A percentile compares a stretch with the other conserved stretches of the same genome.
Conservation (phyloP, 2,113 vertebrate genomes). For the Shinisaurus crocodilurus region DNA sequence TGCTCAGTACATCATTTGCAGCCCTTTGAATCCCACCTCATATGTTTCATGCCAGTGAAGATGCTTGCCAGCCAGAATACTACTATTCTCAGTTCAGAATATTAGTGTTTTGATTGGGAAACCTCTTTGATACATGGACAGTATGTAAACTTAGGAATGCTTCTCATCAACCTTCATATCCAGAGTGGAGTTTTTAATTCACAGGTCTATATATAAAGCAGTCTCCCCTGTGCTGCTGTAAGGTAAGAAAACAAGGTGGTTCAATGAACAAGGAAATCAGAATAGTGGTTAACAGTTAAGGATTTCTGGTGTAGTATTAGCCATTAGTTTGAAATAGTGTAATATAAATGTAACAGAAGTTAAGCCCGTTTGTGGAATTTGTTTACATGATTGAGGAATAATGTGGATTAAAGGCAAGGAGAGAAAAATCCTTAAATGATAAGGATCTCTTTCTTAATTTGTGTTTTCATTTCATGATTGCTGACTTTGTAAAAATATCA, state of each 20-base stretch:
- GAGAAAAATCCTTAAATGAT: background rate
- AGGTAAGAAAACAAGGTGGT: background rate
- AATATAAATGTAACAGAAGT: background rate
- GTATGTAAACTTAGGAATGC: background rate
- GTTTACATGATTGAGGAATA: background rate
- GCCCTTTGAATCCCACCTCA: too few relatives aligned
- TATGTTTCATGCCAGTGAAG: background rate
- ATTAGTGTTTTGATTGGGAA: background rate
- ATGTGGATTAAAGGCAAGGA: background rate
- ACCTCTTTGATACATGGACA: background rate
- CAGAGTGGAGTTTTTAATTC: background rate
- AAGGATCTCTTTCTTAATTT: background rate
- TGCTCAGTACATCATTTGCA: background rate
- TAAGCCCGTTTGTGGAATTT: background rate
- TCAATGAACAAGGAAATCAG: background rate
- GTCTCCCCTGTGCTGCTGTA: background rate
- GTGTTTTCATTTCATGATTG: background rate
- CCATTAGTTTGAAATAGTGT: background rate
- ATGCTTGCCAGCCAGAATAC: background rate
- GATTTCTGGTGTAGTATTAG: background rate
- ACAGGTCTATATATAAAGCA: background rate
- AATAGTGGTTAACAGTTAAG: background rate
- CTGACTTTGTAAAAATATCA: background rate
- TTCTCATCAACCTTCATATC: background rate
- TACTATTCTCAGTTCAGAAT: background rate